A percentile compares a stretch with the other conserved stretches of the same genome.
Evolutionary conservation across 1,140 invertebrate genomes (phyloP).

Genomic region (Laodelphax striatellus): DNA sequence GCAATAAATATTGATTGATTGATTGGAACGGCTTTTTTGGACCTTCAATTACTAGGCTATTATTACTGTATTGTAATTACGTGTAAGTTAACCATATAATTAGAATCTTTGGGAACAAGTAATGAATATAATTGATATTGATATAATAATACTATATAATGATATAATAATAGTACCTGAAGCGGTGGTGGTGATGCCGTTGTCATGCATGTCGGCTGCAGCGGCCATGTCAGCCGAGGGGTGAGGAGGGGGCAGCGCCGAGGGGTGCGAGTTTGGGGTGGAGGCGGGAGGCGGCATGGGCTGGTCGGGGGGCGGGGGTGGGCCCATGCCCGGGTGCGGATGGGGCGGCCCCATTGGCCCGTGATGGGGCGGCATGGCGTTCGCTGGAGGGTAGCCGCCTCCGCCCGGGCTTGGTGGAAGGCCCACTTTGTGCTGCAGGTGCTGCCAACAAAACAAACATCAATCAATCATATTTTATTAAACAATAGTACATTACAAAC

Average conservation of each 20-base stretch:
- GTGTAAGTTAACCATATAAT: too few species aligned
- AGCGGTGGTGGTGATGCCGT: constrained; percentile 43
- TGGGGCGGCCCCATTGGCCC: constrained; percentile 26
- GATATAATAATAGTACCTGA: too few species aligned
- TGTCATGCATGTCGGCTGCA: constrained; percentile 42
- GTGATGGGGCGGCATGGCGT: constrained; percentile 33
- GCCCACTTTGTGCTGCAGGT: constrained; percentile 47
- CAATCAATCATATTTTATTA: too few species aligned
- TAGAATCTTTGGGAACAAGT: too few species aligned
- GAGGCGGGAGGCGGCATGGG: constrained; percentile 47
- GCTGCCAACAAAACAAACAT: constrained; percentile 12
- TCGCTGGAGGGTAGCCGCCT: constrained; percentile 34
- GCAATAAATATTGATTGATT: too few species aligned
- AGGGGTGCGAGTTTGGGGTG: constrained; percentile 45
- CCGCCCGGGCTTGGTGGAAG: constrained; percentile 37
- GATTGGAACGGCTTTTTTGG: too few species aligned
- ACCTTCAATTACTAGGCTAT: too few species aligned
- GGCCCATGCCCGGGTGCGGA: constrained; percentile 34
- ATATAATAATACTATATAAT: too few species aligned
- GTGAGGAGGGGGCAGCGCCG: constrained; percentile 34
- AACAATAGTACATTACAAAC: too few species aligned
- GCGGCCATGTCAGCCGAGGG: constrained; percentile 26
- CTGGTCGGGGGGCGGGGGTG: constrained; percentile 37
- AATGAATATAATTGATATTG: too few species aligned
- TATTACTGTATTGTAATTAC: too few species aligned